Evolutionary conservation across 2,888 invertebrate genomes (phyloP).

Genomic region (Amiota communis): DNA sequence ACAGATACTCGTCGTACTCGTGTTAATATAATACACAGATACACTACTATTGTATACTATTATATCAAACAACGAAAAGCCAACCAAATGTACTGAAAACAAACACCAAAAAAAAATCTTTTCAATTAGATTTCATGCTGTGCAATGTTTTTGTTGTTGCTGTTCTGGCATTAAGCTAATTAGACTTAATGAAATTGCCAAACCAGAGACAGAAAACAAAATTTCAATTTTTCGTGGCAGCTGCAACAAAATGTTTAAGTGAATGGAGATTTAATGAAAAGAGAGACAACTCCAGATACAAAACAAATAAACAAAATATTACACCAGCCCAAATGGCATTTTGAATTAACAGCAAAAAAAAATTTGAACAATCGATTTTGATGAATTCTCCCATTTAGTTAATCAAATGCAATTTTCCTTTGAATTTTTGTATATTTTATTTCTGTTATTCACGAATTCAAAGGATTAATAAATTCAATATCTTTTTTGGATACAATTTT

Average conservation of each 20-base stretch:
- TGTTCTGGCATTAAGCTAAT: constrained; percentile 17
- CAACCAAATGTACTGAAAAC: background rate
- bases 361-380: background rate
- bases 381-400: no score
- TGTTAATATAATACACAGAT: no score
- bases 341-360: background rate
- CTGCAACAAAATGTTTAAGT: background rate
- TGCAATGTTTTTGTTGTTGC: constrained; percentile 1
- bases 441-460: no score
- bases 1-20: background rate
- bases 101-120: background rate
- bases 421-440: no score
- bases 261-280: background rate
- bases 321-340: constrained; percentile 22
- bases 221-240: no score
- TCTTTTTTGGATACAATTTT: no score
- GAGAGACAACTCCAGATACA: background rate
- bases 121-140: background rate
- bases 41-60: no score
- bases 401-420: no score
- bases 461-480: no score
- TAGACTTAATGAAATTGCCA: constrained; percentile 29
- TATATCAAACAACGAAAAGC: background rate
- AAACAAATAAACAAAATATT: constrained; percentile 12
- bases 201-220: background rate